phyloP scores from a whole-genome alignment of 2,113 vertebrate species.

The Vombatus ursinus region DNA sequence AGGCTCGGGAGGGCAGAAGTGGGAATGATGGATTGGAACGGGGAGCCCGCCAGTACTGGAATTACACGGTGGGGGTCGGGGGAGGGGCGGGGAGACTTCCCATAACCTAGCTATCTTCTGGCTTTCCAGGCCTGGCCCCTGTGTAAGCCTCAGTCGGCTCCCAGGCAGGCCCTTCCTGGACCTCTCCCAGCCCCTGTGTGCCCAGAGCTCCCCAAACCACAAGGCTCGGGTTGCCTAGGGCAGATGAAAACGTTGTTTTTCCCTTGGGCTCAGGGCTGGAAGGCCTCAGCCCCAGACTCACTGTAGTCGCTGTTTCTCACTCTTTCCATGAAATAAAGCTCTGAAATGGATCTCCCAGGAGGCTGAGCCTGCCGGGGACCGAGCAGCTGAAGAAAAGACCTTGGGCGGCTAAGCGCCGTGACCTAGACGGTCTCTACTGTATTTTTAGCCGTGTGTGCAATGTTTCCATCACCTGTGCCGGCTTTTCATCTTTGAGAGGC shows the following conservation, averaged over 20 bases:
- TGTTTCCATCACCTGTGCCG: constrained; percentile 76
- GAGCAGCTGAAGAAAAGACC: constrained; percentile 61
- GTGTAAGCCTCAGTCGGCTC: background rate
- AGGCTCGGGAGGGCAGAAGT: background rate
- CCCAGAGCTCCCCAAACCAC: background rate
- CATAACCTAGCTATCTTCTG: background rate
- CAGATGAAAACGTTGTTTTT: background rate
- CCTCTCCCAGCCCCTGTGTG: background rate
- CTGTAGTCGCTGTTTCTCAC: constrained; percentile 11
- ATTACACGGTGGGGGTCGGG: background rate
- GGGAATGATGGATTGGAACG: background rate
- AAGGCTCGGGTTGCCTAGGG: background rate
- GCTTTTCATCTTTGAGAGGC: constrained; percentile 48
- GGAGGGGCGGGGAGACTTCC: background rate
- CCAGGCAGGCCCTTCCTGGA: background rate
- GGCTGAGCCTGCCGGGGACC: constrained; percentile 13
- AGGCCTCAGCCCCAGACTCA: background rate
- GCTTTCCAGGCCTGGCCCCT: background rate
- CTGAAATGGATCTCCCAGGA: constrained; percentile 45
- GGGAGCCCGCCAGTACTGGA: background rate
- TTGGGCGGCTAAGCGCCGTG: constrained; percentile 60
- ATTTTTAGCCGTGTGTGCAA: constrained; percentile 72
- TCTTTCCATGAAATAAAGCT: constrained; percentile 72
- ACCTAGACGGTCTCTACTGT: constrained; percentile 57
- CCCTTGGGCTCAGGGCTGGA: constrained; percentile 8